Base-by-base conservation (phyloP, 2,888 invertebrate genomes). In the Myopa testacea region DNA sequence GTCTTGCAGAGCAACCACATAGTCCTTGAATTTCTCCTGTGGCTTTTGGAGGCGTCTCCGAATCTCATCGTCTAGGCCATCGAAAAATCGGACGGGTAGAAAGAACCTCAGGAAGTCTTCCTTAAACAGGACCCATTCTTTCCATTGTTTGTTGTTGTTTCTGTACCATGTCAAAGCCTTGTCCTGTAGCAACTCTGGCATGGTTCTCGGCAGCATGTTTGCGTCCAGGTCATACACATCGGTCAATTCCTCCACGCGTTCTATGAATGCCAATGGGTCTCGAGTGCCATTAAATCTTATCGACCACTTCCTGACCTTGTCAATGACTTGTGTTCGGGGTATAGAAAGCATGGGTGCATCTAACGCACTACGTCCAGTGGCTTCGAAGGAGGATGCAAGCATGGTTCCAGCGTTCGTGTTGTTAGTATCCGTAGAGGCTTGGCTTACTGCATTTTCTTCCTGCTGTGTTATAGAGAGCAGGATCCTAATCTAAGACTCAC, bases 141-240 rank as follows among this genome's bases (percentile, higher is more conserved):
- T 12, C 58, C 58, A n/a, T 6, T 19, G 19, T 16, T 38, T 65
- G 19, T 45, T 40, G 45, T 69, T 69, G 50, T 45, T 69, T 8
- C 69, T 34, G 40, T n/a, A 16, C 69, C 69, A 69, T 69, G n/a
- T 6, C 50, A 69, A 16, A 4, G 69, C 69, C 40, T 69, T 69
- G 19, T 69, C 69, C 16, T 69, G 37, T 16, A 69, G 50, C 19
- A 69, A 40, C 50, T 69, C 50, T 19, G 69, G 69, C 50, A 69
- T 45, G 19, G 69, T 45, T 45, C 19, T 69, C 8, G 50, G n/a
- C 16, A 69, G 16, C 38, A 69, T 45, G 50, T 69, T 40, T 16
- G 16, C n/a, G 16, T 38, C 45, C 16, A 69, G 40, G 6, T 40
- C 69, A n/a, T 69, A 69, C 6, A 38, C 45, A 19, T 69, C 40